A percentile compares a stretch with the other conserved stretches of the same genome.
Evolutionary conservation across 2,113 vertebrate species (phyloP).

Genomic region (Cairina moschata): DNA sequence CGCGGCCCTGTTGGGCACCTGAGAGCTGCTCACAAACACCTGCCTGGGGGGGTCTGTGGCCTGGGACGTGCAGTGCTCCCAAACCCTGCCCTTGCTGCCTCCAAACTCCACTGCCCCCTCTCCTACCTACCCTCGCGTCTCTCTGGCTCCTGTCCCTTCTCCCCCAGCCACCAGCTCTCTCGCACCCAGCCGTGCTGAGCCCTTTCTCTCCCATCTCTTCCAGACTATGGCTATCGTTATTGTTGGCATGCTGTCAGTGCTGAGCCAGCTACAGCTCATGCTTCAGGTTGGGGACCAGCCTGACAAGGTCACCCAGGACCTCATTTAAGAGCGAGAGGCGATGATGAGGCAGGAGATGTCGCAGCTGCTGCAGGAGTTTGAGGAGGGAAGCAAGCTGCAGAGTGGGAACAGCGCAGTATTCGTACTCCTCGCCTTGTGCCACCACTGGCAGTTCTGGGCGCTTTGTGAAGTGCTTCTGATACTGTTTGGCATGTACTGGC

Average conservation of each 20-base stretch:
- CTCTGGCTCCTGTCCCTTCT: background rate
- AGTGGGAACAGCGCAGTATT: too few relatives aligned
- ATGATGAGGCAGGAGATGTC: background rate
- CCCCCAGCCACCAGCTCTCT: background rate
- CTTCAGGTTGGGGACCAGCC: fast-evolving
- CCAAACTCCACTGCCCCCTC: background rate
- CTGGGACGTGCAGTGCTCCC: fast-evolving
- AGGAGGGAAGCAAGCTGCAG: background rate
- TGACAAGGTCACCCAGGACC: fast-evolving
- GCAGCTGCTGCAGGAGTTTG: background rate
- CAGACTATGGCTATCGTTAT: background rate
- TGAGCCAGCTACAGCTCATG: background rate
- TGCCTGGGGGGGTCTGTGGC: background rate
- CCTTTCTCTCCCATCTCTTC: background rate
- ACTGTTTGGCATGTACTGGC: background rate
- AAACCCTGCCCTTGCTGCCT: background rate
- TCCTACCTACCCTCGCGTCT: fast-evolving
- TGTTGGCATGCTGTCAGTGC: background rate
- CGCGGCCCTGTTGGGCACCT: background rate
- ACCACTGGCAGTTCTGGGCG: background rate
- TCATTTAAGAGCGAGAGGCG: background rate
- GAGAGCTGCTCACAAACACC: background rate
- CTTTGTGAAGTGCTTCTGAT: background rate
- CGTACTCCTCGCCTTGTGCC: background rate
- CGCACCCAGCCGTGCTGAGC: background rate